Conservation (phyloP, 2,797 vertebrate genomes). For the Alcedo quadribrachys region DNA sequence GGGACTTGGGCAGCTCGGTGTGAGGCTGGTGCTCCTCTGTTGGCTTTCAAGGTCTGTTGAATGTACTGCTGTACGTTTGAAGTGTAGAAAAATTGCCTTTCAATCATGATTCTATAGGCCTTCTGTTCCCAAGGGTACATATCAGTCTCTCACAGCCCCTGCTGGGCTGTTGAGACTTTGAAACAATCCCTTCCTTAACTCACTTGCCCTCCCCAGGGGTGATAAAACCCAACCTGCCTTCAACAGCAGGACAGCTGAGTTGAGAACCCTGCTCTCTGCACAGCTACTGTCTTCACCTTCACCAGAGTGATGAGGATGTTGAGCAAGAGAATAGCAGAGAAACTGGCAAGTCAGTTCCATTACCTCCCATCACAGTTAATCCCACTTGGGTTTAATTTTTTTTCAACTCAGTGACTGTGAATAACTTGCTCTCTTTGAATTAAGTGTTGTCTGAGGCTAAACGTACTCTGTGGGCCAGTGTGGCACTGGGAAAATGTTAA, state of each 20-base stretch:
- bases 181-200: background rate
- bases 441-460: constrained; percentile 33
- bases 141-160: background rate
- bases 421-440: background rate
- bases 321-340: background rate
- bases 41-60: background rate
- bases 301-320: background rate
- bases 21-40: background rate
- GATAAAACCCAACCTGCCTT: background rate
- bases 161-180: background rate
- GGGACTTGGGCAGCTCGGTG: background rate
- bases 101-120: constrained; percentile 66
- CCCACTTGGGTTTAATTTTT: constrained; percentile 6
- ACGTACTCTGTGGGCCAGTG: background rate
- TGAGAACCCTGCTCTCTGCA: background rate
- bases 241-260: background rate
- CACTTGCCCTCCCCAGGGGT: background rate
- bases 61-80: background rate
- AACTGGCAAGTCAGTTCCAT: background rate
- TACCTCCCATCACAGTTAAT: constrained; percentile 10
- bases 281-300: background rate
- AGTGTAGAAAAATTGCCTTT: constrained; percentile 48
- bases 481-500: constrained; percentile 2
- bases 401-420: constrained; percentile 30
- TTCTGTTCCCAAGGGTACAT: constrained; percentile 53